Base-by-base conservation (phyloP, 2,888 invertebrate genomes). In the Choristoneura rosaceana region DNA sequence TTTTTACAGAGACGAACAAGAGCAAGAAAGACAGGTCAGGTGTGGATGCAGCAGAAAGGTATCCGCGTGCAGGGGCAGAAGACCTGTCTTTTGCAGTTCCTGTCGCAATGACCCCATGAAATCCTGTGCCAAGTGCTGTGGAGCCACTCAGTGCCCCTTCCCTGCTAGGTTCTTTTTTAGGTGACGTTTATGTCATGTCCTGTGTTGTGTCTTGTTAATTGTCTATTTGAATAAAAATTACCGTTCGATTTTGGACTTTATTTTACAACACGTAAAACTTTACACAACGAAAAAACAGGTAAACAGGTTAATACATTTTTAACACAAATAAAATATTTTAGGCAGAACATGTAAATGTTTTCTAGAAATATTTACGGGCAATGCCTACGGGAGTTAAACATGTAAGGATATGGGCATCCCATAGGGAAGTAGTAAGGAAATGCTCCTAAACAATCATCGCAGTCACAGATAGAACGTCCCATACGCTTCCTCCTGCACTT, bases 91-190 rank as follows among this genome's bases (percentile, higher is more conserved):
- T 2, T 34, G 45, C 9, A 63, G 10, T 8, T 71, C 64, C 0
- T 41, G 47, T 33, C 65, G 45, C 55, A 52, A 50, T 47, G 69
- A 76, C 0, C 47, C 74, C 3, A 69, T 81, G 67, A 78, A 76
- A 10, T 75, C 65, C 3, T 86, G 85, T 58, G 60, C 81, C 0
- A 85, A 82, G 65, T 86, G 86, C 52, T 83, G 83, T 73, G 86
- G 85, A 3, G 66, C 75, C 15, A 52, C 8, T 0, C 80, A 79
- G 15, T 88, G 88, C 71, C 88, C 88, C 0, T 81, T 82, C 63
- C 88, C 88, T 0, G 86, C 85, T 63, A 79, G 79, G 74, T 69
- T 87, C 60, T 88, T 81, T 75, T 88, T 88, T 71, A 80, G 75
- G 50, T 67, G 47, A 52, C 17, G 10, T 34, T 47, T 41, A 25